Percentiles rank a stretch among this genome's conserved stretches.
Conservation (phyloP, 1,140 invertebrate genomes). For the Manduca sexta region DNA sequence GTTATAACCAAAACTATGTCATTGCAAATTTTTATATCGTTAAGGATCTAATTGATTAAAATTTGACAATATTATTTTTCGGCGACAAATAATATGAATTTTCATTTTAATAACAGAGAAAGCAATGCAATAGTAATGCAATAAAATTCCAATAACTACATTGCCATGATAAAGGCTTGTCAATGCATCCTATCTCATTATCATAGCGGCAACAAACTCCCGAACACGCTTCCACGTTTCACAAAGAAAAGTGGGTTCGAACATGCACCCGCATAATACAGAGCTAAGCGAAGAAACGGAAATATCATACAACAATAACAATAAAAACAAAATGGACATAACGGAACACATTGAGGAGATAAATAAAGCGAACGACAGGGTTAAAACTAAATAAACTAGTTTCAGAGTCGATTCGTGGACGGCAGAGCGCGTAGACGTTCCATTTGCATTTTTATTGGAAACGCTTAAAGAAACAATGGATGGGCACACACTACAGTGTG, state of each 20-base stretch:
- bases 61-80: too few relatives aligned
- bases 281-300: too few relatives aligned
- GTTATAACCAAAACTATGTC: too few relatives aligned
- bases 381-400: constrained; percentile 46
- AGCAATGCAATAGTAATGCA: too few relatives aligned
- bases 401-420: constrained; percentile 42
- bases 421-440: constrained; percentile 35
- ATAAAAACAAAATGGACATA: neutral
- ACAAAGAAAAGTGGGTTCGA: too few relatives aligned
- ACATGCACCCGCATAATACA: too few relatives aligned
- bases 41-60: too few relatives aligned
- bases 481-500: constrained; percentile 20
- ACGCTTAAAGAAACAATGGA: constrained; percentile 56
- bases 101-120: too few relatives aligned
- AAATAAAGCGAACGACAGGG: constrained; percentile 15
- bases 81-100: too few relatives aligned
- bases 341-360: constrained; percentile 10
- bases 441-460: constrained; percentile 62
- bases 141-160: neutral
- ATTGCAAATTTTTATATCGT: too few relatives aligned
- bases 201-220: neutral
- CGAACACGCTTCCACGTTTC: too few relatives aligned
- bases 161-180: neutral
- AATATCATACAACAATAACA: too few relatives aligned
- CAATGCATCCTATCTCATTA: neutral